Evolutionary conservation across 2,113 vertebrate species (phyloP), one percentile per base, ranked within the genome.

Genomic region (Pteronura brasiliensis): DNA sequence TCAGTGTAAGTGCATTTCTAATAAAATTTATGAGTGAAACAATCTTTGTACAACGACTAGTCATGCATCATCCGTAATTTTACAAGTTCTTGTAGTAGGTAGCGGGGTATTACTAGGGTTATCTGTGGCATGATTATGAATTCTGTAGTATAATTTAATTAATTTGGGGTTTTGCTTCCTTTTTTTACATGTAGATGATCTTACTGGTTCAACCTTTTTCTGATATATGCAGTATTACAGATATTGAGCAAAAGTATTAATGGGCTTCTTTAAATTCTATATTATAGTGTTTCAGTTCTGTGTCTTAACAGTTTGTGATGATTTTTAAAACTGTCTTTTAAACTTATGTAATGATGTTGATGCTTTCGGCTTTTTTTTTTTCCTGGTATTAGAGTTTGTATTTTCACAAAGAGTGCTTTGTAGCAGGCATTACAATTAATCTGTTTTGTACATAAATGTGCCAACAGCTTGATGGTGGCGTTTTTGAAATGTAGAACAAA

Each of bases 361-460:
- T 97, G 99, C 99, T 99, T 98, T 99, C 98, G 98, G 99, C 99
- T 99, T 99, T 98, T 98, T 85, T 47, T 99, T 99, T 99, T 21
- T 0, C 57, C 99, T 98, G 99, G 99, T 99, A 99, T 99, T 99
- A 99, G 99, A 99, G 99, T 99, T 99, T 99, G 99, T 99, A 99
- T 99, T 99, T 99, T 99, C 99, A 99, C 99, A 99, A 99, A 99
- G 98, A 99, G 99, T 99, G 99, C 99, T 99, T 99, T 99, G 99
- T 99, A 99, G 99, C 99, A 99, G 99, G 99, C 99, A 99, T 99
- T 99, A 99, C 98, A 98, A 99, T 99, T 98, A 99, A 99, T 99
- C 99, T 99, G 99, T 99, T 99, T 99, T 99, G 99, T 99, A 99
- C 99, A 99, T 99, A 99, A 99, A 99, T 99, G 99, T 99, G 99